Percentiles rank a stretch among this genome's conserved stretches.
These are phyloP conservation scores for Choloepus hoffmanni DNA, from an alignment of 2,113 vertebrate species.

Conservation along the genomic window DNA sequence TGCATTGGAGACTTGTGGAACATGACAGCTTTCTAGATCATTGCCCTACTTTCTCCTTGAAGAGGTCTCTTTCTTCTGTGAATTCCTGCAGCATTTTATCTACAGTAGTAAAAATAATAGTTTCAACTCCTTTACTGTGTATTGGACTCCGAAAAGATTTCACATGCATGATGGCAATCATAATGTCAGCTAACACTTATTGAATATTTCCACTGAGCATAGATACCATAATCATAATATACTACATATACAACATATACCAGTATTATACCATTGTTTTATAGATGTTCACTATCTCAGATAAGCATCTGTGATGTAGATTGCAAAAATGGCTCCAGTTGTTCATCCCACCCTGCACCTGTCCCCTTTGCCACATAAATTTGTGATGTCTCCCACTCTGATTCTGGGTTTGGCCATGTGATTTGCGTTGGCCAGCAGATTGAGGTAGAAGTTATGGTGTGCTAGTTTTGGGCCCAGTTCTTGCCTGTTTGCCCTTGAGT, in stretches of 20 bases:
- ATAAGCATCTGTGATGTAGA: neutral
- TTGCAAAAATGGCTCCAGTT: fast-evolving
- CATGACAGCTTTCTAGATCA: neutral
- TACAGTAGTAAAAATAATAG: neutral
- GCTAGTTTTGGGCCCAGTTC: neutral
- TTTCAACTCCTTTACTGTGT: neutral
- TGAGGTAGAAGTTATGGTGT: neutral
- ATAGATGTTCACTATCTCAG: neutral
- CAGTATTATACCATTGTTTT: neutral
- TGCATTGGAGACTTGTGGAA: neutral
- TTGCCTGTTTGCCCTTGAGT: neutral
- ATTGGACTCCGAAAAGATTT: neutral
- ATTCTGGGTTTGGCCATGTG: no score
- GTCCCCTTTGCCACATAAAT: fast-evolving
- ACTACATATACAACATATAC: neutral
- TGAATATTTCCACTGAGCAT: neutral
- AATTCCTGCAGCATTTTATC: neutral
- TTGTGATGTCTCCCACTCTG: neutral
- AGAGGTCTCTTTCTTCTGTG: neutral
- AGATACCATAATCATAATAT: neutral
- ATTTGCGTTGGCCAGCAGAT: neutral
- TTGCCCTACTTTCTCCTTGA: neutral
- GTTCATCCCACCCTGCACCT: fast-evolving
- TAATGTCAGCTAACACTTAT: no score
- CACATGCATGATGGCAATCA: neutral